These are phyloP conservation scores for Bubo blakistoni DNA, from an alignment of 2,113 vertebrate genomes.

Conservation along the genomic window DNA sequence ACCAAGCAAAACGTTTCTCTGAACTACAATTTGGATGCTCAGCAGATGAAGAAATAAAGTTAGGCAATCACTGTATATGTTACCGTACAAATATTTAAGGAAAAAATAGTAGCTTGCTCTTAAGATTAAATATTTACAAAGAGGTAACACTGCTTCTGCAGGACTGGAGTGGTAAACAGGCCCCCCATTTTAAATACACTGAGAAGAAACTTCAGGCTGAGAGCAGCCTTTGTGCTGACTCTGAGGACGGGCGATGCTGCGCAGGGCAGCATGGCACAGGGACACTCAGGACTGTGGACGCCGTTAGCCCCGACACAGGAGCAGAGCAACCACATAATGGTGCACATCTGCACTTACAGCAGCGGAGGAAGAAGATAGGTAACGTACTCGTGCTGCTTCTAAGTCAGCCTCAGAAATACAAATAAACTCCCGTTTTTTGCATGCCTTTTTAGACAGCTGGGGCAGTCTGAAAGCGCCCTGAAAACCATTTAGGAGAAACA, in stretches of 20 bases:
- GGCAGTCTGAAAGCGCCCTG: neutral
- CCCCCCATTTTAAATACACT: neutral
- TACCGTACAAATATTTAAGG: neutral
- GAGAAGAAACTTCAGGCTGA: neutral
- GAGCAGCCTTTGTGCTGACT: neutral
- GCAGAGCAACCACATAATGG: neutral
- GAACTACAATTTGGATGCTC: neutral
- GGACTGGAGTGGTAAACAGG: neutral
- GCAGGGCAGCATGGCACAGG: neutral
- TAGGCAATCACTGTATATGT: neutral
- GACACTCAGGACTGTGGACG: rapidly evolving
- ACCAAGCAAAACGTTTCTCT: neutral
- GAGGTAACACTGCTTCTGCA: neutral
- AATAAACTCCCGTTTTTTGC: neutral
- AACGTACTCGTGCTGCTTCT: too few relatives aligned
- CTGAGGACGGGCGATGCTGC: rapidly evolving
- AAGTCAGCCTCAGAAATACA: neutral
- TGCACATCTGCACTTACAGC: neutral
- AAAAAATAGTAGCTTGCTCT: neutral
- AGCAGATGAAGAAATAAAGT: neutral
- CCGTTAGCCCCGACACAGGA: rapidly evolving
- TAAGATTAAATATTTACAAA: neutral
- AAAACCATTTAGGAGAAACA: neutral
- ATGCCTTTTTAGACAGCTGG: neutral
- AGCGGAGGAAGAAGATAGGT: too few relatives aligned